Percentiles rank a stretch among this genome's conserved stretches.
These are phyloP conservation scores for Tichodroma muraria DNA, from an alignment of 2,113 vertebrate genomes.

Conservation along the genomic window DNA sequence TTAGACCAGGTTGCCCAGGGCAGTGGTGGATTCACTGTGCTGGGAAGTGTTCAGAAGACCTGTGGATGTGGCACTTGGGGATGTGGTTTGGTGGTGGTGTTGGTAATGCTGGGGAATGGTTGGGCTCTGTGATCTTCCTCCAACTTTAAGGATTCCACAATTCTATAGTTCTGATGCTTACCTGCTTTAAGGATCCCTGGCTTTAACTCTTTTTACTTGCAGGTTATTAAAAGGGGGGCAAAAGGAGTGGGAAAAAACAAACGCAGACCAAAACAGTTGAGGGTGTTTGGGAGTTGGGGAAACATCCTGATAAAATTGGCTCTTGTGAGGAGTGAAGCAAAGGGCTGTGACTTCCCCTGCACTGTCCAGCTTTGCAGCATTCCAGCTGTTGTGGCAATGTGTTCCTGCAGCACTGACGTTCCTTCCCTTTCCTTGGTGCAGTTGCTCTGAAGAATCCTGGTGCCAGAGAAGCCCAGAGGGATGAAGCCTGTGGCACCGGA, in stretches of 20 bases:
- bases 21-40: background rate
- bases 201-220: background rate
- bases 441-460: slow-evolving; percentile 61
- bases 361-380: background rate
- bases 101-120: background rate
- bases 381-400: background rate
- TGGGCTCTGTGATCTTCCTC: background rate
- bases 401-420: slow-evolving; percentile 34
- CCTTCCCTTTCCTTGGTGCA: slow-evolving; percentile 31
- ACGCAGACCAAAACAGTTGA: background rate
- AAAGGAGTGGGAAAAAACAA: background rate
- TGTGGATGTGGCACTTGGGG: background rate
- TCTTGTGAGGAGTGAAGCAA: background rate
- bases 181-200: background rate
- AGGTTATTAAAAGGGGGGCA: background rate
- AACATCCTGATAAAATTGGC: background rate
- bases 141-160: background rate
- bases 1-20: background rate
- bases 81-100: background rate
- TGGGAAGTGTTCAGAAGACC: background rate
- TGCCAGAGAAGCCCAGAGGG: background rate
- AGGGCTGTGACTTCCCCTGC: background rate
- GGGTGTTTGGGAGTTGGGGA: background rate
- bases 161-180: background rate
- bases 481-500: background rate